These are phyloP conservation scores for Drosophila pectinifera DNA, from an alignment of 1,140 invertebrate species.

Conservation along the genomic window DNA sequence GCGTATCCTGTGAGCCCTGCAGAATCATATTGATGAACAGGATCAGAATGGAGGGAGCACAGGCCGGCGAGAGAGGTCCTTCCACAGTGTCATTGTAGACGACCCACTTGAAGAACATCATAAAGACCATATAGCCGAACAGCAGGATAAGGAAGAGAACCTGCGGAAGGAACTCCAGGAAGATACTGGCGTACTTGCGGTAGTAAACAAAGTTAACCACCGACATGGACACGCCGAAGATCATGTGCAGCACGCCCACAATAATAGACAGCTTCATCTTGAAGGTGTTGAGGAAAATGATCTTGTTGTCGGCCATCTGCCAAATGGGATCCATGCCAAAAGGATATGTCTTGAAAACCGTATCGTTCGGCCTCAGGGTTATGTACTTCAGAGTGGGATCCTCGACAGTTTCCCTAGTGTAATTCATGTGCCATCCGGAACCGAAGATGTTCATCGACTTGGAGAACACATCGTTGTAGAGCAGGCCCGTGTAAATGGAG, in stretches of 20 bases:
- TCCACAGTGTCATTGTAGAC: conserved; percentile 88
- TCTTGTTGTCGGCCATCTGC: conserved; percentile 97
- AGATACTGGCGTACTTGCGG: conserved; percentile 90
- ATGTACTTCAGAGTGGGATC: conserved; percentile 66
- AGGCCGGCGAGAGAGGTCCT: conserved; percentile 86
- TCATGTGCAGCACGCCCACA: conserved; percentile 97
- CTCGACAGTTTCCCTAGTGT: conserved; percentile 78
- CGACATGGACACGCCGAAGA: conserved; percentile 96
- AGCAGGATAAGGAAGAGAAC: conserved; percentile 94
- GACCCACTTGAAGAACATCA: conserved; percentile 97
- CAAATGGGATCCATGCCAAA: conserved; percentile 95
- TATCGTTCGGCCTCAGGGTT: conserved; percentile 83
- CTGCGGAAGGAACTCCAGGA: conserved; percentile 97
- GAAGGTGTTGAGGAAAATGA: conserved; percentile 98
- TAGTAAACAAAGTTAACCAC: conserved; percentile 96
- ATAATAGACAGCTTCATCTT: conserved; percentile 99
- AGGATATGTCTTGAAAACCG: conserved; percentile 89
- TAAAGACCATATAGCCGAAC: conserved; percentile 97
- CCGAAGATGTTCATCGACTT: conserved; percentile 94
- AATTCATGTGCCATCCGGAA: conserved; percentile 88
- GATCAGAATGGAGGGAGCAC: conserved; percentile 95
- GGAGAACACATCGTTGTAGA: conserved; percentile 94
- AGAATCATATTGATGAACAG: conserved; percentile 97
- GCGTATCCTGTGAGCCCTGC: conserved; percentile 85
- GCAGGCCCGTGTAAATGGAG: conserved; percentile 92